phyloP scores from a whole-genome alignment of 2,888 invertebrate genomes.

The Lobophora halterata region DNA sequence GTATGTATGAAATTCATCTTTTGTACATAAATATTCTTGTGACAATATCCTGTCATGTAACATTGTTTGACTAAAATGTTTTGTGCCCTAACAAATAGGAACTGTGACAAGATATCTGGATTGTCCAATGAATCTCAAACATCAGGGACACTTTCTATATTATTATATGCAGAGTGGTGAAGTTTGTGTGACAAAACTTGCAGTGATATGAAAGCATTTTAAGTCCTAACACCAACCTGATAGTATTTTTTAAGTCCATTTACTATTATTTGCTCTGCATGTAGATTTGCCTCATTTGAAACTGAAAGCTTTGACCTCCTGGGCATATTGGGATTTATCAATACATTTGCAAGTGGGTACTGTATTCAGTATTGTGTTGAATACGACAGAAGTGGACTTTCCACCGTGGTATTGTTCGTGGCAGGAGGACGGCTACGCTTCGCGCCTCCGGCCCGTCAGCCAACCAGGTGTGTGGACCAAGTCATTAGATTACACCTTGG shows the following conservation, averaged over 20 bases:
- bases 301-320: conserved; percentile 21
- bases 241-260: conserved; percentile 2
- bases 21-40: too few relatives aligned
- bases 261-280: conserved; percentile 45
- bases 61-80: conserved; percentile 5
- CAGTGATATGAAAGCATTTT: conserved; percentile 2
- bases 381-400: conserved; percentile 88
- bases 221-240: neutral
- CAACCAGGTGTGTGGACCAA: conserved; percentile 79
- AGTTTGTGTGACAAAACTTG: conserved; percentile 11
- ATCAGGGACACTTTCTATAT: conserved; percentile 35
- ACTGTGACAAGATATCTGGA: conserved; percentile 65
- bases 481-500: conserved; percentile 37
- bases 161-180: conserved; percentile 72
- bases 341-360: conserved; percentile 35
- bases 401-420: conserved; percentile 89
- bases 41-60: conserved; percentile 2
- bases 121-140: conserved; percentile 59
- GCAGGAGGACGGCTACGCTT: conserved; percentile 79
- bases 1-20: conserved; percentile 78
- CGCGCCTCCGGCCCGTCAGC: conserved; percentile 68
- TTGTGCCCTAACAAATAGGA: conserved; percentile 19
- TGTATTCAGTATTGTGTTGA: conserved; percentile 57
- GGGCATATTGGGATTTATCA: conserved; percentile 26
- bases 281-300: conserved; percentile 30